Percentiles rank a stretch among this genome's conserved stretches.
Conservation (phyloP, 2,113 vertebrate species). For the Tapirus terrestris region DNA sequence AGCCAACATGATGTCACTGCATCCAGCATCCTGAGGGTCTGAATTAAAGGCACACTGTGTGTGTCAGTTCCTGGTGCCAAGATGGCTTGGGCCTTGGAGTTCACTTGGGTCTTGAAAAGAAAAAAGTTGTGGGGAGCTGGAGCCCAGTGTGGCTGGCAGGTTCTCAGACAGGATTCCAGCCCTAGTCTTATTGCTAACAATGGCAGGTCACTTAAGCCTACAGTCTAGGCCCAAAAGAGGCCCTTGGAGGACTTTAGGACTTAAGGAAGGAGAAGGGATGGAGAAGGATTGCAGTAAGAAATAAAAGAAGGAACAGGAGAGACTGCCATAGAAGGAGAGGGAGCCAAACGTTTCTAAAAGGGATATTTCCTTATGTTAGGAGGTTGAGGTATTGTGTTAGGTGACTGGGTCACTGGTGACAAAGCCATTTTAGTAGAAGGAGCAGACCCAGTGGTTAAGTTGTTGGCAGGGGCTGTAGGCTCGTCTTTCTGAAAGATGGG, state of each 20-base stretch:
- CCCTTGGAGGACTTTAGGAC: background rate
- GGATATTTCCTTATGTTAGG: background rate
- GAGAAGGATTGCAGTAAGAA: background rate
- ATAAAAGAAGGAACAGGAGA: background rate
- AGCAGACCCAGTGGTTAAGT: fast-evolving
- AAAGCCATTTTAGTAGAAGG: background rate
- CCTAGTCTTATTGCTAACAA: background rate
- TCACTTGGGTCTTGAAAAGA: background rate
- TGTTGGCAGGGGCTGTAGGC: background rate
- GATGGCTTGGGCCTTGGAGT: background rate
- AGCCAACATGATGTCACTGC: background rate
- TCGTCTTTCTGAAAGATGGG: background rate
- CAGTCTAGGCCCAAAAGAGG: too few relatives aligned
- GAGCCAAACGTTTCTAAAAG: background rate
- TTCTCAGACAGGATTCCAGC: background rate
- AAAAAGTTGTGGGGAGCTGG: background rate
- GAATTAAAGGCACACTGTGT: background rate
- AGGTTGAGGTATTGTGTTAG: fast-evolving
- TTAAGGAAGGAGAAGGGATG: background rate
- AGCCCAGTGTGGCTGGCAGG: background rate
- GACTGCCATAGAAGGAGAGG: background rate
- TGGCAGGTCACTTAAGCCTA: background rate
- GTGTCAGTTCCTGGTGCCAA: fast-evolving
- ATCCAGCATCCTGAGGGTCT: background rate
- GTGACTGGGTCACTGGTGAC: background rate